Evolutionary conservation across 2,113 vertebrate genomes (phyloP), one percentile per base, ranked within the genome.

Genomic region (Piaya cayana): DNA sequence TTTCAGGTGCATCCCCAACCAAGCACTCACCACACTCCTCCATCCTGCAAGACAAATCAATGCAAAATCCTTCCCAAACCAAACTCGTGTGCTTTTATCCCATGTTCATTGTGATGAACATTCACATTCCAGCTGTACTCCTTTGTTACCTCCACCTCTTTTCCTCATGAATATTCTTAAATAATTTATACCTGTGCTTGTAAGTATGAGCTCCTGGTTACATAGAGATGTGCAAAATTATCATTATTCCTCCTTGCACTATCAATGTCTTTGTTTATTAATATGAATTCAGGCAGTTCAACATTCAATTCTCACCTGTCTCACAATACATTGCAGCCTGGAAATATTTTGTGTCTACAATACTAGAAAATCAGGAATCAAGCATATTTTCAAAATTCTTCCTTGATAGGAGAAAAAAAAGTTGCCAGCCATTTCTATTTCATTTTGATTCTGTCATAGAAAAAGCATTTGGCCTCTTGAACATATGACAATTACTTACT

Each of bases 81-180:
- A 13, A 67, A n/a, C 10, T 11, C 12, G 6, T 58, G 25, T 16
- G 39, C 9, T 62, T 89, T 68, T 62, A 62, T 12, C 19, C 17
- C 8, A 37, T 12, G 8, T 55, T 25, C 14, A 70, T 27, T 67
- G 19, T 30, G 39, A 47, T 71, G 26, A 81, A 88, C 23, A 30
- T 58, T 80, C 70, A 68, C 32, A 52, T 77, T 90, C 77, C 77
- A 82, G 78, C 30, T 34, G 8, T 17, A 70, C 37, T 34, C 22
- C 39, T 81, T 82, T 11, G 8, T 21, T 65, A 49, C 16, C 20
- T 87, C 26, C 55, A 90, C 25, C 3, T 2, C 15, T 65, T 85
- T 72, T 60, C 76, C 95, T 90, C 36, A 47, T 49, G 84, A 88
- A 82, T 89, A 37, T 80, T 93, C 71, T 89, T 85, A 82, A 58